These are phyloP conservation scores for Melieria picta DNA, from an alignment of 2,888 invertebrate genomes.

Conservation along the genomic window DNA sequence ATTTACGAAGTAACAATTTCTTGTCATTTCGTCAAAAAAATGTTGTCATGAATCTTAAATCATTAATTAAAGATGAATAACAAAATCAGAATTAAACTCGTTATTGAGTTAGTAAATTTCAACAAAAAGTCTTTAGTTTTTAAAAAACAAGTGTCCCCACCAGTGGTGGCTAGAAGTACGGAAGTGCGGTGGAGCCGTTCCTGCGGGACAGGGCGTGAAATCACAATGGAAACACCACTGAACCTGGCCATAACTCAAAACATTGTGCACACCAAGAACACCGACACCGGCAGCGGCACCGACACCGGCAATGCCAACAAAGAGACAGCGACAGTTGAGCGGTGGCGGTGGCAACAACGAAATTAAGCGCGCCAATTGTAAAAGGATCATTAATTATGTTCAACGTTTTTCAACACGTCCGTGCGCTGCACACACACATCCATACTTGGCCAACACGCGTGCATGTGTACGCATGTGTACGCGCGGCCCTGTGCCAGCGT, in stretches of 20 bases:
- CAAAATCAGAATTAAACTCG: too few species aligned
- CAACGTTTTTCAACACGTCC: conserved; percentile 48
- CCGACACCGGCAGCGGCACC: neutral
- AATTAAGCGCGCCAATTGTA: conserved; percentile 42
- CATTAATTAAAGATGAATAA: too few species aligned
- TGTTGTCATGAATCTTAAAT: too few species aligned
- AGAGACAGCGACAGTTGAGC: conserved; percentile 4
- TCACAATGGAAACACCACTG: conserved; percentile 9
- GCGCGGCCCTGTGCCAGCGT: conserved; percentile 51
- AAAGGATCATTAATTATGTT: conserved; percentile 58
- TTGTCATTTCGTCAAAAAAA: too few species aligned
- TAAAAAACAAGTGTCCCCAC: too few species aligned
- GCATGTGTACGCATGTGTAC: neutral
- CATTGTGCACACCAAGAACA: neutral
- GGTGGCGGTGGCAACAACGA: neutral
- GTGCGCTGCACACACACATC: conserved; percentile 36
- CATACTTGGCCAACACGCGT: neutral
- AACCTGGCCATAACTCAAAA: conserved; percentile 1
- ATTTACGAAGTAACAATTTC: too few species aligned
- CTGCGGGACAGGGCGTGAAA: neutral
- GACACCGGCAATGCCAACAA: neutral
- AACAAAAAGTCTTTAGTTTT: too few species aligned
- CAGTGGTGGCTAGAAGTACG: too few species aligned
- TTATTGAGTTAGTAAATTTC: too few species aligned
- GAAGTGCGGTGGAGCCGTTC: too few species aligned